A percentile compares a stretch with the other conserved stretches of the same genome.
Conservation (phyloP, 1,140 invertebrate species). For the Drosophila murphyi region DNA sequence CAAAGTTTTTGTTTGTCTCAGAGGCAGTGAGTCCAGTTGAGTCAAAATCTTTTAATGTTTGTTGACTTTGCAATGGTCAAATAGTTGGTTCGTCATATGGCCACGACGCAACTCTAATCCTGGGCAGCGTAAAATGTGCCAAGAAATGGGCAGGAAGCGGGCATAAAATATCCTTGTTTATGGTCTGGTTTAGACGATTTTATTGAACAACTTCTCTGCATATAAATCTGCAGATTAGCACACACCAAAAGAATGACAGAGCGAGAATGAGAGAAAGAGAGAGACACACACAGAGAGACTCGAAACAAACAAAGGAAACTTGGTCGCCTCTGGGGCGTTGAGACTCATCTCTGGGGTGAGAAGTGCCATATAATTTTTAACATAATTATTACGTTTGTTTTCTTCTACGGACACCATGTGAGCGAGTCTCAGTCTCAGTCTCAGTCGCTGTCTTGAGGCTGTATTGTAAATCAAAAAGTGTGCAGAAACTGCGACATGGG, state of each 20-base stretch:
- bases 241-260: constrained; percentile 40
- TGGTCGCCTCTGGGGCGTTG: constrained; percentile 15
- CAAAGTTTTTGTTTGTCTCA: constrained; percentile 41
- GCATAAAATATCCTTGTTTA: constrained; percentile 83
- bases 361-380: constrained; percentile 82
- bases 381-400: constrained; percentile 82
- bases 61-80: constrained; percentile 41
- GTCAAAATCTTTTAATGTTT: constrained; percentile 33
- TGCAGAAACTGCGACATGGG: constrained; percentile 45
- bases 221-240: constrained; percentile 84
- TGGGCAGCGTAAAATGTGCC: constrained; percentile 55
- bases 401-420: constrained; percentile 57
- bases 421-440: constrained; percentile 12
- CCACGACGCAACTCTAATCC: constrained; percentile 53
- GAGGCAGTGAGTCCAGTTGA: neutral
- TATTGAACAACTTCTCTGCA: constrained; percentile 84
- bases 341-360: constrained; percentile 58
- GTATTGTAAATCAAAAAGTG: constrained; percentile 40
- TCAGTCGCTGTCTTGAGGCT: constrained; percentile 13
- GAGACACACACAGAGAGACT: constrained; percentile 2
- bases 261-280: constrained; percentile 23
- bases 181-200: constrained; percentile 82
- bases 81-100: constrained; percentile 16
- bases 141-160: constrained; percentile 48
- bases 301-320: constrained; percentile 39